Evolutionary conservation across 2,113 vertebrate genomes (phyloP).

Genomic region (Ictalurus furcatus): DNA sequence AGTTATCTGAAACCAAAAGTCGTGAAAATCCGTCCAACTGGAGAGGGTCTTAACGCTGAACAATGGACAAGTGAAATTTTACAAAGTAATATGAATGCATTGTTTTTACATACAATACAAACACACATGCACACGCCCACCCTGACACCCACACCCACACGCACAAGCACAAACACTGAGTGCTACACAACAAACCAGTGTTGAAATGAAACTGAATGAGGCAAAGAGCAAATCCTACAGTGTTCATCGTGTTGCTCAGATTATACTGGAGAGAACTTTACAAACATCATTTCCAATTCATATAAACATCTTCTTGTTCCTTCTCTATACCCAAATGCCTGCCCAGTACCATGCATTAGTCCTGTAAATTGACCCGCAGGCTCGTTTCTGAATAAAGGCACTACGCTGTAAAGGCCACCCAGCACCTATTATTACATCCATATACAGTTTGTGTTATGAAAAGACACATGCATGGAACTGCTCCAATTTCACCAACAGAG

Average conservation of each 20-base stretch:
- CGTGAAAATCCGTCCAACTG: slow-evolving; percentile 24
- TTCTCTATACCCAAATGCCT: neutral
- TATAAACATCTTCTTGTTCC: neutral
- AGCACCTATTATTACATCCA: slow-evolving; percentile 33
- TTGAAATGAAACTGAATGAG: slow-evolving; percentile 26
- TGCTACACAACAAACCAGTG: slow-evolving; percentile 29
- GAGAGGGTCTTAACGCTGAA: slow-evolving; percentile 28
- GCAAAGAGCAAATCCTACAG: slow-evolving; percentile 33
- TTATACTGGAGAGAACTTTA: slow-evolving; percentile 47
- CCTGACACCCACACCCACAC: neutral
- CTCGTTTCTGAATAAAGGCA: slow-evolving; percentile 66
- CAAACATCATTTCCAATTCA: slow-evolving; percentile 5
- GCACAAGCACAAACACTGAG: slow-evolving; percentile 31
- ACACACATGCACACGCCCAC: neutral
- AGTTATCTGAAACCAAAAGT: slow-evolving; percentile 86
- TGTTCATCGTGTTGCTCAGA: slow-evolving; percentile 43
- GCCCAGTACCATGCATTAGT: neutral
- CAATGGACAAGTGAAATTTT: slow-evolving; percentile 16
- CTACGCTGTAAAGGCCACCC: slow-evolving; percentile 60
- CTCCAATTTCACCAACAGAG: neutral
- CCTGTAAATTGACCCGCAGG: slow-evolving; percentile 29
- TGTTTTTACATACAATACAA: slow-evolving; percentile 4
- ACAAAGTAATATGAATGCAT: slow-evolving; percentile 18
- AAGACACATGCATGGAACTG: slow-evolving; percentile 21
- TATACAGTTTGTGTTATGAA: slow-evolving; percentile 24